Percentiles rank a stretch among this genome's conserved stretches.
Conservation (phyloP, 2,888 invertebrate species). For the Phyllotreta cruciferae region DNA sequence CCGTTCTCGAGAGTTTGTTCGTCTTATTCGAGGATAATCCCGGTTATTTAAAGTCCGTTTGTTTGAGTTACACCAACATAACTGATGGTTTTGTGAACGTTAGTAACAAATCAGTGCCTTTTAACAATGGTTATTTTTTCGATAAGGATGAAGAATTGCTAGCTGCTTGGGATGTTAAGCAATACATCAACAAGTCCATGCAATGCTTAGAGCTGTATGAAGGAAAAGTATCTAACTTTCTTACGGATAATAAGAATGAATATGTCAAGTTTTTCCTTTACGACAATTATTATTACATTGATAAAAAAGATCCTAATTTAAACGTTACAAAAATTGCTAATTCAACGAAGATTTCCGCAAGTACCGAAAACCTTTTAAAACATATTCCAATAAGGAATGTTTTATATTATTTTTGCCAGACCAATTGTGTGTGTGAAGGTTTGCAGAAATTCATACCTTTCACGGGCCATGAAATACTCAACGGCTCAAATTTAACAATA, state of each 20-base stretch:
- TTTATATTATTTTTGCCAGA: too few species aligned
- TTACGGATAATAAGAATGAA: not conserved
- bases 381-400: too few species aligned
- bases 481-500: too few species aligned
- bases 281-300: not conserved
- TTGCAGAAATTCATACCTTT: too few species aligned
- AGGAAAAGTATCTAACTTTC: not conserved
- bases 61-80: not conserved
- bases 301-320: not conserved
- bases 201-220: not conserved
- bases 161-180: slow-evolving; percentile 3
- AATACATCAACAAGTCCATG: not conserved
- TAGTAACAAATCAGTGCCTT: too few species aligned
- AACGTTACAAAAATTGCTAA: too few species aligned
- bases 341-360: too few species aligned
- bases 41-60: not conserved
- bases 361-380: too few species aligned
- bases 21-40: not conserved
- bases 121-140: slow-evolving; percentile 3
- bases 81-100: not conserved
- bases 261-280: not conserved
- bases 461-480: too few species aligned
- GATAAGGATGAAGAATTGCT: not conserved
- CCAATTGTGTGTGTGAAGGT: too few species aligned
- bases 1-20: too few species aligned